Evolutionary conservation across 2,113 vertebrate genomes (phyloP).

Genomic region (Centrocercus urophasianus): DNA sequence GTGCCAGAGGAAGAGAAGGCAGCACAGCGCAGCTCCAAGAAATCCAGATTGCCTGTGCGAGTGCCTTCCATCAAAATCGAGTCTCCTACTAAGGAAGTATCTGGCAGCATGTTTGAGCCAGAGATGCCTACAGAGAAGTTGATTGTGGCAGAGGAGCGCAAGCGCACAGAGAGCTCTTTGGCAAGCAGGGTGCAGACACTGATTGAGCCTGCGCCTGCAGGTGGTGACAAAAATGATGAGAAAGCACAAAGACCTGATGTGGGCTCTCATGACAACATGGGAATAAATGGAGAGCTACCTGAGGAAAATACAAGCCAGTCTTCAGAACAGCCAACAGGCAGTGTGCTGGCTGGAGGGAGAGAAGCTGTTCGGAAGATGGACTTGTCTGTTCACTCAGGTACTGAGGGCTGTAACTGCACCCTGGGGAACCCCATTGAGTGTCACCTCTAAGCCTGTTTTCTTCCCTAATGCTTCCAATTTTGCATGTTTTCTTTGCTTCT

Average conservation of each 20-base stretch:
- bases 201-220: conserved; percentile 64
- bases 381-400: conserved; percentile 64
- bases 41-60: conserved; percentile 71
- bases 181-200: conserved; percentile 63
- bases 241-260: neutral
- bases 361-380: neutral
- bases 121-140: neutral
- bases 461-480: neutral
- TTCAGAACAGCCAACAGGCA: neutral
- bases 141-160: neutral
- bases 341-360: neutral
- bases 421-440: neutral
- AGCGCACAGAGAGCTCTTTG: neutral
- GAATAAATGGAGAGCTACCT: conserved; percentile 18
- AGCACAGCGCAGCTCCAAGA: conserved; percentile 34
- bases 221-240: neutral
- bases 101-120: neutral
- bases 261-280: neutral
- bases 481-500: neutral
- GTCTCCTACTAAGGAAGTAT: neutral
- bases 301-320: neutral
- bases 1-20: conserved; percentile 47
- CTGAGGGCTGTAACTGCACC: neutral
- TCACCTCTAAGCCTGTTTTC: neutral
- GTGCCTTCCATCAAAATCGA: conserved; percentile 1